phyloP scores from a whole-genome alignment of 2,888 invertebrate genomes.

The Drosophila nr. perissopoda region DNA sequence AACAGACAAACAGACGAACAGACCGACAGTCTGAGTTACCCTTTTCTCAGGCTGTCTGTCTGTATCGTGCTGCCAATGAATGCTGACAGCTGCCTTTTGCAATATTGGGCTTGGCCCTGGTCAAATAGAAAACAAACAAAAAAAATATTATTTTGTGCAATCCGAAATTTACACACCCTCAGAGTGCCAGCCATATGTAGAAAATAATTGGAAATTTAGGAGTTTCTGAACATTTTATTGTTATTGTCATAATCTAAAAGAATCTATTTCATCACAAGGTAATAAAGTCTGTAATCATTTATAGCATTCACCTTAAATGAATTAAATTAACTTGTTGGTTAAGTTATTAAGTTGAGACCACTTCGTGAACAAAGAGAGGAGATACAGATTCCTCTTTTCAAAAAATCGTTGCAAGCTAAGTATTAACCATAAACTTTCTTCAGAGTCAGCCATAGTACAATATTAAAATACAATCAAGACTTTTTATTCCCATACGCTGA shows the following conservation, averaged over 20 bases:
- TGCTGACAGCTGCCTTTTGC: constrained; percentile 70
- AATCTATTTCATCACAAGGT: not conserved
- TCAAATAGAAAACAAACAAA: constrained; percentile 43
- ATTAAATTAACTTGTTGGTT: not conserved
- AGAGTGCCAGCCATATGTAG: constrained; percentile 8
- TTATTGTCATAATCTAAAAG: not conserved
- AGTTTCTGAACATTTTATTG: not conserved
- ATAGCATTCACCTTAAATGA: not conserved
- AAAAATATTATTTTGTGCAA: constrained; percentile 12
- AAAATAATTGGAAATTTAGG: constrained; percentile 1
- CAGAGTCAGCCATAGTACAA: not conserved
- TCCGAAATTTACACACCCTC: constrained; percentile 39
- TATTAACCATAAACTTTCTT: not conserved
- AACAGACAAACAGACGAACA: constrained; percentile 1
- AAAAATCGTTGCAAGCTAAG: not conserved
- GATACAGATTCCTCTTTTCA: not conserved
- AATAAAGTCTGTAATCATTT: not conserved
- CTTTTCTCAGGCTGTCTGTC: constrained; percentile 62
- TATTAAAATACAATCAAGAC: constrained; percentile 4
- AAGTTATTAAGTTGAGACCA: not conserved
- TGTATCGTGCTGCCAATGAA: constrained; percentile 43
- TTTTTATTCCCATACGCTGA: constrained; percentile 12
- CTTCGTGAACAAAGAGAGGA: not conserved
- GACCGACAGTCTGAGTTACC: constrained; percentile 39
- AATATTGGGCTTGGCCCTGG: constrained; percentile 56